Conservation (phyloP, 2,888 invertebrate species). For the Stenotaenia linearis region DNA sequence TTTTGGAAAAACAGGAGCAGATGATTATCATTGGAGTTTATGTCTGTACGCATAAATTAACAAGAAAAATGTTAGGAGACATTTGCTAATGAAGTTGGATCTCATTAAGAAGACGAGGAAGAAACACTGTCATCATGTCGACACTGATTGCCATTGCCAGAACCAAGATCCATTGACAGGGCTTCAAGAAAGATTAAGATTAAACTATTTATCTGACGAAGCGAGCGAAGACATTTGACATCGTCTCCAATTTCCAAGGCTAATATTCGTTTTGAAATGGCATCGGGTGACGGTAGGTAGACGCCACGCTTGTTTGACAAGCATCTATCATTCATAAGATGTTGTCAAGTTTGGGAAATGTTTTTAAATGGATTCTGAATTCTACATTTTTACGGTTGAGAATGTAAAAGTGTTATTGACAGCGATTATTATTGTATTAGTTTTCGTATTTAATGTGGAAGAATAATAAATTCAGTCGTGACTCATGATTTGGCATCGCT, state of each 20-base stretch:
- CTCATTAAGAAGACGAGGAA: background rate
- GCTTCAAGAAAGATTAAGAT: background rate
- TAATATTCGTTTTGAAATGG: slow-evolving; percentile 4
- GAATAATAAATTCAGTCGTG: too few species aligned
- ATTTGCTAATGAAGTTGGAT: background rate
- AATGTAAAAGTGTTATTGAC: too few species aligned
- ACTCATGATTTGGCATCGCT: too few species aligned
- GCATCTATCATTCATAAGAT: background rate
- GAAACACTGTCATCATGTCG: background rate
- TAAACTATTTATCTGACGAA: background rate
- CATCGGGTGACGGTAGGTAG: background rate
- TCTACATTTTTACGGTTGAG: background rate
- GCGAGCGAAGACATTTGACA: background rate
- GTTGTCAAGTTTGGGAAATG: too few species aligned
- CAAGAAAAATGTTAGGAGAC: background rate
- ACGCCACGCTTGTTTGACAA: background rate
- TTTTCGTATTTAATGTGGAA: too few species aligned
- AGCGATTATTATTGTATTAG: too few species aligned
- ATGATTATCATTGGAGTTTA: background rate
- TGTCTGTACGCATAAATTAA: background rate
- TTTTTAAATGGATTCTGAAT: background rate
- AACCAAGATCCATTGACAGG: background rate
- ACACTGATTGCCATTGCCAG: background rate
- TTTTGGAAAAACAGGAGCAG: background rate
- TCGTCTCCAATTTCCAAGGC: background rate